Percentiles rank a stretch among this genome's conserved stretches.
These are phyloP conservation scores for Chloropsis hardwickii DNA, from an alignment of 2,113 vertebrate genomes.

Conservation along the genomic window DNA sequence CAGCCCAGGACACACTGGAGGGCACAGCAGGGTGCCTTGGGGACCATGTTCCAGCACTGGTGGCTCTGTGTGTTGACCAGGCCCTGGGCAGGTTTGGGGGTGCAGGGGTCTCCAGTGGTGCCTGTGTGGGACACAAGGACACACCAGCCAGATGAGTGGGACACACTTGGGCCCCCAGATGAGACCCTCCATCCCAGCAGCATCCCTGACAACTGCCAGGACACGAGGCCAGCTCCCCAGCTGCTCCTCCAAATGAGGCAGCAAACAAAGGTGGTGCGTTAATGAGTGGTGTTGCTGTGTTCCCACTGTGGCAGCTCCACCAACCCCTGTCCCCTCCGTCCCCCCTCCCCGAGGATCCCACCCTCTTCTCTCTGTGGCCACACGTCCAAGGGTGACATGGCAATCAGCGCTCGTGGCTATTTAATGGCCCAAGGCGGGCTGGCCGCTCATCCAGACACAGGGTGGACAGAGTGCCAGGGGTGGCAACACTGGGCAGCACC, in stretches of 20 bases:
- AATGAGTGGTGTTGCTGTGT: rapidly evolving
- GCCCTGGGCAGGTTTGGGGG: background rate
- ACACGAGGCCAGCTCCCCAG: background rate
- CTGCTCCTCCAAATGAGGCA: background rate
- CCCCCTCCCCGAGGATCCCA: constrained; percentile 35
- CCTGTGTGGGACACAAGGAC: rapidly evolving
- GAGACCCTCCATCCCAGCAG: background rate
- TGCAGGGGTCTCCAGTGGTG: background rate
- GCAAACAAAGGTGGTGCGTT: background rate
- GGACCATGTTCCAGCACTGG: rapidly evolving
- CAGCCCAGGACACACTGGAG: background rate
- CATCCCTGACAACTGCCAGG: background rate
- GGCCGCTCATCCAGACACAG: background rate
- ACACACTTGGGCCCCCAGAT: rapidly evolving
- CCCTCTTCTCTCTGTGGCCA: constrained; percentile 44
- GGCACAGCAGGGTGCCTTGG: background rate
- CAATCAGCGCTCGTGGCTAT: background rate
- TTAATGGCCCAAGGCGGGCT: background rate
- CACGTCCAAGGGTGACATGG: background rate
- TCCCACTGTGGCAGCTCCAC: background rate
- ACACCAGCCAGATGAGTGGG: no score
- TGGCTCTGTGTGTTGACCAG: rapidly evolving
- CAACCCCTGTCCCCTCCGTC: background rate
- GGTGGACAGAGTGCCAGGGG: background rate
- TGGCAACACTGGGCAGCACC: background rate